Base-by-base conservation (phyloP, 2,888 invertebrate species). In the Netelia inedita region DNA sequence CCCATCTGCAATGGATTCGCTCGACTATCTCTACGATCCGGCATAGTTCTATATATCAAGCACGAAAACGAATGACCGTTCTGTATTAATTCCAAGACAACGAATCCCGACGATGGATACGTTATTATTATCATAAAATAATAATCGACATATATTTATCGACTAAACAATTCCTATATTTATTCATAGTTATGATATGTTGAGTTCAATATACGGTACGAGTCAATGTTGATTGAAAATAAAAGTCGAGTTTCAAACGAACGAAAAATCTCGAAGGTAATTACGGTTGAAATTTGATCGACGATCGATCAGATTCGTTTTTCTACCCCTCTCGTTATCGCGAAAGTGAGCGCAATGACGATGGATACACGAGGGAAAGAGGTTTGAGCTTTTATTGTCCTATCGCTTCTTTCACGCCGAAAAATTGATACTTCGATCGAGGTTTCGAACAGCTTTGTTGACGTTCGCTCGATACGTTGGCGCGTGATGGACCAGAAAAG, bases 21-120 rank as follows among this genome's bases (percentile, higher is more conserved):
- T 28, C 53, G 3, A 43, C 55, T 76, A 57, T 75, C 74, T 23
- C 41, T 35, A 43, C 50, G 41, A 10, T 50, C 43, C 59, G 41
- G 46, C 57, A 23, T 68, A 6, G 10, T 41, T 68, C 57, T 3
- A 43, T n/a, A n/a, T 23, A 74, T 65, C 53, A 41, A 41, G 8
- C 46, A 59, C 28, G 19, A 73, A 65, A 35, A 76, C 11, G 57
- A 57, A 19, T 57, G 71, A 65, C 19, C 57, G 19, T 10, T 5
- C 73, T 72, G 55, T 73, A 68, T 66, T 53, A 76, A 35, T 76
- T 80, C 14, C 35, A 50, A 23, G 35, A 55, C 53, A 55, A 21
- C 16, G 53, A 63, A 63, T 2, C 10, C 8, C 55, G 9, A 59
- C 46, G 16, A 35, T 43, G 28, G 1, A 14, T n/a, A 3, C 2